These are phyloP conservation scores for Sterrhoptilus dennistouni DNA, from an alignment of 2,113 vertebrate species.

Conservation along the genomic window DNA sequence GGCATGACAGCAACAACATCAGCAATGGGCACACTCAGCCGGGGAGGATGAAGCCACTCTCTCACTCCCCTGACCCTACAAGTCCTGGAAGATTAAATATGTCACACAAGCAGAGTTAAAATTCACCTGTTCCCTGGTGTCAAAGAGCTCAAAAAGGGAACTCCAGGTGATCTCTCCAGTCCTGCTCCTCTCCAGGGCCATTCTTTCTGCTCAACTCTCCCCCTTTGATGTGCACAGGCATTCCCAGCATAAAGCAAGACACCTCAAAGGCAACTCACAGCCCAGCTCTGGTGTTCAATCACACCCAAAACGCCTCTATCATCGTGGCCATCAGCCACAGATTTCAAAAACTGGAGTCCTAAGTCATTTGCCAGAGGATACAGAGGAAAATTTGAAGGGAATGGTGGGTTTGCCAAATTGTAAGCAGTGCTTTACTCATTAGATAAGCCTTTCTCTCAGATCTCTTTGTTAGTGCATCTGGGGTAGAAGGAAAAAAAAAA, in stretches of 20 bases:
- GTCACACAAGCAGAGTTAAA: not conserved
- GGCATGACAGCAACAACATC: accelerated
- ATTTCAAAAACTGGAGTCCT: not conserved
- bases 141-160: not conserved
- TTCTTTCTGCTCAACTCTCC: not conserved
- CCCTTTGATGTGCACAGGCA: accelerated
- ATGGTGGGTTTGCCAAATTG: not conserved
- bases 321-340: not conserved
- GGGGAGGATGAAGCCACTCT: not conserved
- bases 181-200: not conserved
- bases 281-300: not conserved
- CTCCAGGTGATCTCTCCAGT: not conserved
- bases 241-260: not conserved
- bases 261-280: not conserved
- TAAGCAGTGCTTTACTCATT: not conserved
- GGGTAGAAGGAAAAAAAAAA: not conserved
- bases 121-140: not conserved
- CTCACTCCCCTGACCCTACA: not conserved
- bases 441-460: not conserved
- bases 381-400: not conserved
- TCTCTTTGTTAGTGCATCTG: not conserved
- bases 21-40: too few relatives aligned
- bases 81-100: not conserved
- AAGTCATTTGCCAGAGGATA: not conserved
- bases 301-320: not conserved